These are phyloP conservation scores for Lepidocolaptes lacrymiger DNA, from an alignment of 2,797 vertebrate genomes.

Conservation along the genomic window DNA sequence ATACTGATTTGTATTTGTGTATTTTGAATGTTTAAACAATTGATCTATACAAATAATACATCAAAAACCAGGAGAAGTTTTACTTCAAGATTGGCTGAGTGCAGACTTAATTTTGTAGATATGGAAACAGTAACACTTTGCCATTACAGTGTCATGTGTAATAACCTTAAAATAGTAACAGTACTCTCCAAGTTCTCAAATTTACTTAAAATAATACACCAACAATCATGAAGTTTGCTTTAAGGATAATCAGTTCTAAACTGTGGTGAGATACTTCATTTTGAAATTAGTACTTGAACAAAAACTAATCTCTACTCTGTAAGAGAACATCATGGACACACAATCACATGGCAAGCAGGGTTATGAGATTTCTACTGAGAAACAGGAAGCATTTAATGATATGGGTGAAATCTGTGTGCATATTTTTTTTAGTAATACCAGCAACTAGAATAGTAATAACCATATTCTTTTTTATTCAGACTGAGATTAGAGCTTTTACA, in stretches of 20 bases:
- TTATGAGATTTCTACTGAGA: background rate
- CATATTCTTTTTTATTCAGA: background rate
- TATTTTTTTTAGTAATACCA: background rate
- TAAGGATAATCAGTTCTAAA: background rate
- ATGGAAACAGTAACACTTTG: background rate
- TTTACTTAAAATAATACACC: background rate
- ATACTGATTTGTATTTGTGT: background rate
- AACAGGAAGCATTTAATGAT: background rate
- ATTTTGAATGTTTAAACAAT: background rate
- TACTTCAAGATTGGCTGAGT: background rate
- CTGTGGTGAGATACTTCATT: background rate
- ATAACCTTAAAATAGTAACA: background rate
- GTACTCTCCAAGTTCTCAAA: background rate
- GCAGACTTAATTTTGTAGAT: background rate
- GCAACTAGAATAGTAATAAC: background rate
- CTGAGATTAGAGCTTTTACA: background rate
- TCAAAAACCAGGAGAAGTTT: background rate
- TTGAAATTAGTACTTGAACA: background rate
- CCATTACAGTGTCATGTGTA: background rate
- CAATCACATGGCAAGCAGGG: background rate
- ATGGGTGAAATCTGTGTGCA: background rate
- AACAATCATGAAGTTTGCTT: background rate
- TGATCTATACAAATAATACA: background rate
- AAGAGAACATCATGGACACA: background rate
- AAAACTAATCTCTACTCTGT: background rate